A percentile compares a stretch with the other conserved stretches of the same genome.
Conservation (phyloP, 2,888 invertebrate genomes). For the Drosophila anomalata region DNA sequence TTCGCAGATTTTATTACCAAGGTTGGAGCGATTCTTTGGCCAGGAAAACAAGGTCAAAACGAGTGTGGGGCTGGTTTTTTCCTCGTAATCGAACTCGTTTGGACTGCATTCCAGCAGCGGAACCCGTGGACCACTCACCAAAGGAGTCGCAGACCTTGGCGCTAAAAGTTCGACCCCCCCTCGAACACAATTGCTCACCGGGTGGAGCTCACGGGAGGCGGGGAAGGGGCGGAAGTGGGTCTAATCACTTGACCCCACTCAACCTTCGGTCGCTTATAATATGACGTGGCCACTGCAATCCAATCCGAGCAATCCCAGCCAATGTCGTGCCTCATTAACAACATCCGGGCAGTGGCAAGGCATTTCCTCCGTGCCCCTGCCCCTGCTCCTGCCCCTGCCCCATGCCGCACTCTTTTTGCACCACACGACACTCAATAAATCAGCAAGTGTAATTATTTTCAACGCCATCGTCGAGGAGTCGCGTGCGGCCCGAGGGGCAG, state of each 20-base stretch:
- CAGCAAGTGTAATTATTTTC: constrained; percentile 76
- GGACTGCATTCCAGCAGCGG: constrained; percentile 8
- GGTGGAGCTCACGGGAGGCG: not conserved
- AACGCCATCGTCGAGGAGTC: constrained; percentile 58
- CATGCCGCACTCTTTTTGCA: not conserved
- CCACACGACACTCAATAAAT: constrained; percentile 72
- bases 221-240: not conserved
- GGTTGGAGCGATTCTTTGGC: not conserved
- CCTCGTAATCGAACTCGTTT: constrained; percentile 6
- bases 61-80: not conserved
- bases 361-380: constrained; percentile 30
- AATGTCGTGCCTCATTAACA: constrained; percentile 71
- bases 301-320: constrained; percentile 38
- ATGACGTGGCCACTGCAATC: constrained; percentile 51
- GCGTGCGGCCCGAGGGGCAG: constrained; percentile 14
- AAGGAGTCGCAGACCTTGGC: constrained; percentile 1
- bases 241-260: constrained; percentile 45
- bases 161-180: not conserved
- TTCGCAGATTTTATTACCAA: not conserved
- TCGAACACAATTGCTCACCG: constrained; percentile 23
- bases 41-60: not conserved
- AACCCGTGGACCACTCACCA: not conserved
- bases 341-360: constrained; percentile 53
- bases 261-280: constrained; percentile 28
- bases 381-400: not conserved